Evolutionary conservation across 2,113 vertebrate genomes (phyloP).

Genomic region (Pluvianellus socialis): DNA sequence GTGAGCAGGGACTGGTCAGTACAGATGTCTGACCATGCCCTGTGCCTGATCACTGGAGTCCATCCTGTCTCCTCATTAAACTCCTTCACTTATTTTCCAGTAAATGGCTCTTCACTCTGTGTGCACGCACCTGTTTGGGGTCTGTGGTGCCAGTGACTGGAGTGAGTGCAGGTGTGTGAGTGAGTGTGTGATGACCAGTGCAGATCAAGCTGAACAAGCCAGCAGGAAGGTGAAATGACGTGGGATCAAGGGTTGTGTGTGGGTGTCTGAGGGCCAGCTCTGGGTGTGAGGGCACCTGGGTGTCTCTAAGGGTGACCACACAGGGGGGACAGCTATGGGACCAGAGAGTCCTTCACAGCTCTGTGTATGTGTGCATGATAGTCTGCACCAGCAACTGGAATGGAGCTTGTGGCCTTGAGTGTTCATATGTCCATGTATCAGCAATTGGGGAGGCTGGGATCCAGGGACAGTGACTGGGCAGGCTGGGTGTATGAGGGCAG

Average conservation of each 20-base stretch:
- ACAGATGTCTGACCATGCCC: accelerated
- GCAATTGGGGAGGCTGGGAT: neutral
- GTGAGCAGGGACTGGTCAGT: neutral
- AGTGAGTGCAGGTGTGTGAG: neutral
- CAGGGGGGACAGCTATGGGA: neutral
- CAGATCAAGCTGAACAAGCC: neutral
- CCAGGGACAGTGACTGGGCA: neutral
- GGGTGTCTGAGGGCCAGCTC: neutral
- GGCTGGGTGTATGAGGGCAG: neutral
- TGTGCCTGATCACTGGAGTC: neutral
- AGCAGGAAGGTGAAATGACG: neutral
- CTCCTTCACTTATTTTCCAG: neutral
- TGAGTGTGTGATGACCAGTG: too few species aligned
- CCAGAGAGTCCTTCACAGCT: neutral
- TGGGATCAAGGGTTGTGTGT: neutral
- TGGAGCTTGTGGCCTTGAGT: too few species aligned
- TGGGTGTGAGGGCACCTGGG: neutral
- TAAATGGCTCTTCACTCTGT: neutral
- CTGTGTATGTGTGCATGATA: too few species aligned
- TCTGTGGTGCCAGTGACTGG: neutral
- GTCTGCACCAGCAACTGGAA: neutral
- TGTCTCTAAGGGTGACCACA: neutral
- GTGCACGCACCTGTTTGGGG: accelerated
- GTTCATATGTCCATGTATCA: neutral
- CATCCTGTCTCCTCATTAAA: neutral